Conservation (phyloP, 2,797 vertebrate genomes). For the Amniataba percoides region DNA sequence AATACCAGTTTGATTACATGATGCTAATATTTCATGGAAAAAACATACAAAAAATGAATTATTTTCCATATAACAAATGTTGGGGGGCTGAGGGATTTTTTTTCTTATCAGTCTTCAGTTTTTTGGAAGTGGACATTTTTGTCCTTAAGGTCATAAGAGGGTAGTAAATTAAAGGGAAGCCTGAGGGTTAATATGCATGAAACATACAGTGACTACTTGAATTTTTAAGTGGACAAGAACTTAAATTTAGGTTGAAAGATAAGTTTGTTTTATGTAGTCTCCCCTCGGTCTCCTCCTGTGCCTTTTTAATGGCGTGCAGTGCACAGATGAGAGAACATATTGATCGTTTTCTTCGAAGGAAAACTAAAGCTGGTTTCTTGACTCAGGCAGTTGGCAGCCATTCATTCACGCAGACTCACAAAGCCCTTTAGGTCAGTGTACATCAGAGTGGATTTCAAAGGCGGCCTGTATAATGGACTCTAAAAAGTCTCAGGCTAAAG, state of each 20-base stretch:
- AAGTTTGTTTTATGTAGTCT: slow-evolving; percentile 1
- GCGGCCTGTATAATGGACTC: slow-evolving; percentile 44
- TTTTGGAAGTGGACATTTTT: too few species aligned
- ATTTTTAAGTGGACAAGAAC: neutral
- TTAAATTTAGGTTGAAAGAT: slow-evolving; percentile 2
- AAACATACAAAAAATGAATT: too few species aligned
- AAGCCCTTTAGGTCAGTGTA: slow-evolving; percentile 38
- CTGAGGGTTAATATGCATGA: neutral
- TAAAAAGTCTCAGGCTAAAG: slow-evolving; percentile 43
- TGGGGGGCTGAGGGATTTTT: too few species aligned
- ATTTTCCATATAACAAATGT: too few species aligned
- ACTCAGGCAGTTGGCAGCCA: slow-evolving; percentile 32
- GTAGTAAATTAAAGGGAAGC: too few species aligned
- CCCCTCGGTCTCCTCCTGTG: slow-evolving; percentile 1
- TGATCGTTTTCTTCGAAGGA: slow-evolving; percentile 37
- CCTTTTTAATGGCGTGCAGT: slow-evolving; percentile 4
- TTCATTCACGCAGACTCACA: slow-evolving; percentile 44
- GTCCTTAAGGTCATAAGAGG: too few species aligned
- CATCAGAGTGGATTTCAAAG: slow-evolving; percentile 52
- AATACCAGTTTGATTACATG: too few species aligned
- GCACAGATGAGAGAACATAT: slow-evolving; percentile 38
- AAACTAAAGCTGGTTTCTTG: slow-evolving; percentile 42
- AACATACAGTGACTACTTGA: neutral
- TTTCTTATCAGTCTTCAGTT: too few species aligned
- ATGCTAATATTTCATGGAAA: too few species aligned